A percentile compares a stretch with the other conserved stretches of the same genome.
These are phyloP conservation scores for Oriolus oriolus DNA, from an alignment of 2,113 vertebrate species.

Conservation along the genomic window DNA sequence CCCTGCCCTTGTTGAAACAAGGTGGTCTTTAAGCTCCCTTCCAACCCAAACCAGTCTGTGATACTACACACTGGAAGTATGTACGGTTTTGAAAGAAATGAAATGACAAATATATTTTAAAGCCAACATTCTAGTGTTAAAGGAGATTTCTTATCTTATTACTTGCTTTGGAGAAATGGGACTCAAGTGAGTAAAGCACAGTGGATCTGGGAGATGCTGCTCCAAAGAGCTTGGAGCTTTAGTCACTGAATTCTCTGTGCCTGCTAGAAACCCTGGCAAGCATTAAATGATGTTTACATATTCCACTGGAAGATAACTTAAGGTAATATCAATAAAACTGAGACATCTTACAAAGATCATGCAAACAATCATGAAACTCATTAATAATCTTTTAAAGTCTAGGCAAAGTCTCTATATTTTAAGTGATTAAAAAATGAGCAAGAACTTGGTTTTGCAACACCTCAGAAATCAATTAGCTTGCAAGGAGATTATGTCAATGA, in stretches of 20 bases:
- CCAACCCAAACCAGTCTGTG: neutral
- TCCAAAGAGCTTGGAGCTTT: neutral
- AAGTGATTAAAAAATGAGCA: neutral
- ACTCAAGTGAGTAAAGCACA: neutral
- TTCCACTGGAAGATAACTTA: neutral
- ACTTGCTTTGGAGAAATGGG: neutral
- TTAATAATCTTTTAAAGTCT: neutral
- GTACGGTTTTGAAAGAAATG: neutral
- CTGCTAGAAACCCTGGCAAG: neutral
- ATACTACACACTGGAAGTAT: neutral
- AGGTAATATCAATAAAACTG: neutral
- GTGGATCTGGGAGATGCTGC: neutral
- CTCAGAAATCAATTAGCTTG: constrained; percentile 8
- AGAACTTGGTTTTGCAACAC: neutral
- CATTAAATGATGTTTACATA: neutral
- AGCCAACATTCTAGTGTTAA: neutral
- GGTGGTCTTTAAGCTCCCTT: neutral
- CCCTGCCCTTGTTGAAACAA: neutral
- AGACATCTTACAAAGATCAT: neutral
- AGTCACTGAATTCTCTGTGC: neutral
- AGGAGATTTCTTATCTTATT: neutral
- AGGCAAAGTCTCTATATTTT: neutral
- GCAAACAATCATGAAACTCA: neutral
- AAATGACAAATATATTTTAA: neutral
- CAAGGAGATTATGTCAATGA: neutral